Evolutionary conservation across 2,113 vertebrate genomes (phyloP).

Genomic region (Marmota flaviventris): DNA sequence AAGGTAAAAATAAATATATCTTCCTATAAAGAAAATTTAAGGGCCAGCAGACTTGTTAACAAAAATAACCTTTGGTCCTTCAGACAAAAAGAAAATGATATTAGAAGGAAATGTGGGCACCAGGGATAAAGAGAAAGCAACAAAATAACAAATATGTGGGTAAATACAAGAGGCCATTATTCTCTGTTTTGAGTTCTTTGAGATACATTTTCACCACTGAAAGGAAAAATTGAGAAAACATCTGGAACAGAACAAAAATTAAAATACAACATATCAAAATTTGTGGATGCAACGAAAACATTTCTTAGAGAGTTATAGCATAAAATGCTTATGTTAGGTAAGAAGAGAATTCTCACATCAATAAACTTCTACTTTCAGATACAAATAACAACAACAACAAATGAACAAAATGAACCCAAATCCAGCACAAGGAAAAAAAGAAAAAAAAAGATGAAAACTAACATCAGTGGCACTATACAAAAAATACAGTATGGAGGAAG

Average conservation of each 20-base stretch:
- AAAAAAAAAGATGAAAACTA: background rate
- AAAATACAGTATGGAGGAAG: no score
- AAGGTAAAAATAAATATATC: background rate
- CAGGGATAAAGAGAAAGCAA: no score
- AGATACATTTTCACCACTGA: background rate
- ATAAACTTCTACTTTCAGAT: background rate
- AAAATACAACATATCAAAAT: background rate
- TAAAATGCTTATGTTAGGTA: background rate
- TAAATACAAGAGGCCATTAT: background rate
- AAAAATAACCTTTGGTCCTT: background rate
- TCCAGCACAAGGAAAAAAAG: background rate
- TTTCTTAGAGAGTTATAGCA: background rate
- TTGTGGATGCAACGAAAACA: background rate
- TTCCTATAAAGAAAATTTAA: background rate
- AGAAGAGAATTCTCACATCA: background rate
- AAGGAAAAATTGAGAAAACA: constrained; percentile 40
- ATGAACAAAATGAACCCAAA: background rate
- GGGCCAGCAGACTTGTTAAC: background rate
- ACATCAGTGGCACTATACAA: no score
- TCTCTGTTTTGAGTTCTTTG: background rate
- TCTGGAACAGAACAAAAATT: background rate
- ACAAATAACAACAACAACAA: background rate
- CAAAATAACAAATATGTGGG: background rate
- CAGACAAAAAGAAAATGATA: background rate
- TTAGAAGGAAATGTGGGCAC: no score